Conservation (phyloP, 2,113 vertebrate species). For the Rhea americana region DNA sequence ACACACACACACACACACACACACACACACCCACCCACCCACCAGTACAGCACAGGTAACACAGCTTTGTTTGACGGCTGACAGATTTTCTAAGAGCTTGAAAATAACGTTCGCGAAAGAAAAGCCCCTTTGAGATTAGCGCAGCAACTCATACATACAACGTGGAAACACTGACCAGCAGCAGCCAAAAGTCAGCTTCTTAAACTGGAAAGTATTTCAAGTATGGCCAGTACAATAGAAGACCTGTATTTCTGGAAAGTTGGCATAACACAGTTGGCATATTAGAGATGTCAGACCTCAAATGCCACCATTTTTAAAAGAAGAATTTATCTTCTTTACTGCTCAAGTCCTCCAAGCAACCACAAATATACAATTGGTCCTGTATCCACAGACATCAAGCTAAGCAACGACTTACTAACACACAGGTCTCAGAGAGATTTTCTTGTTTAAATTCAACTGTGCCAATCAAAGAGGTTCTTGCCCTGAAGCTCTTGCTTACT, state of each 20-base stretch:
- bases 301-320: slow-evolving; percentile 49
- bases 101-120: not conserved
- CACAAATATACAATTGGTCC: not conserved
- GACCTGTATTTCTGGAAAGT: slow-evolving; percentile 66
- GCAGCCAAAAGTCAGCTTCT: not conserved
- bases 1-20: not conserved
- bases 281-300: slow-evolving; percentile 51
- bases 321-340: slow-evolving; percentile 45
- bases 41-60: accelerated
- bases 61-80: not conserved
- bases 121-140: not conserved
- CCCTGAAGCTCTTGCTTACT: not conserved
- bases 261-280: slow-evolving; percentile 29
- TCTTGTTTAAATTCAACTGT: not conserved
- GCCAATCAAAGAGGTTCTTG: not conserved
- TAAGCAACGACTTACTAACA: not conserved
- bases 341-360: slow-evolving; percentile 49
- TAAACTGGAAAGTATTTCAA: slow-evolving; percentile 17
- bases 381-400: not conserved
- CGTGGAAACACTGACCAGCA: not conserved
- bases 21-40: accelerated
- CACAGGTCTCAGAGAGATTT: not conserved
- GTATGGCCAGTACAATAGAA: slow-evolving; percentile 25
- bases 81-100: not conserved
- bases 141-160: accelerated